Conservation (phyloP, 2,113 vertebrate species). For the Clarias batrachus region DNA sequence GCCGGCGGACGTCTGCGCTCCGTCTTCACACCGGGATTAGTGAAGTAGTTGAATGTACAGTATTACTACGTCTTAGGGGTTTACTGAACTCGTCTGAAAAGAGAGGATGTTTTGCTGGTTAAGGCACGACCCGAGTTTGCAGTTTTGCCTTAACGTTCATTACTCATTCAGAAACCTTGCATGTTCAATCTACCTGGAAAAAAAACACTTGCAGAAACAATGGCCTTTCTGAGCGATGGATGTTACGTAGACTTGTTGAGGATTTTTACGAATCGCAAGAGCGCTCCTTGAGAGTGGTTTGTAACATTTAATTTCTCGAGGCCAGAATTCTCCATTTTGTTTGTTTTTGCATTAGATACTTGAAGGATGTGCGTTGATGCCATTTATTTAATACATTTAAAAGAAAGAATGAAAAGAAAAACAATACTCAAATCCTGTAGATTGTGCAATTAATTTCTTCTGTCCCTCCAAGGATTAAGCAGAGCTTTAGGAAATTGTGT, state of each 20-base stretch:
- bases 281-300: neutral
- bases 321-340: conserved; percentile 35
- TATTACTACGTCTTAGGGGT: conserved; percentile 49
- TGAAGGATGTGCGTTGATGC: conserved; percentile 56
- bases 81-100: conserved; percentile 41
- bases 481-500: conserved; percentile 52
- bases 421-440: conserved; percentile 46
- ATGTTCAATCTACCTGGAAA: conserved; percentile 37
- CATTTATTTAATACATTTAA: conserved; percentile 40
- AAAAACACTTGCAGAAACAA: conserved; percentile 19
- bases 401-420: neutral
- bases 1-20: neutral
- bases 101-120: conserved; percentile 42
- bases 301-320: conserved; percentile 28
- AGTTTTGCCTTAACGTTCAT: conserved; percentile 49
- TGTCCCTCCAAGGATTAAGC: conserved; percentile 40
- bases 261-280: neutral
- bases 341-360: conserved; percentile 49
- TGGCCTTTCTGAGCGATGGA: conserved; percentile 18
- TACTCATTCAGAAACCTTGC: conserved; percentile 39
- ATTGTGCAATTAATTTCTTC: conserved; percentile 49
- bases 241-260: neutral
- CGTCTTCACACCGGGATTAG: conserved; percentile 4
- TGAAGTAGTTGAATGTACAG: conserved; percentile 54
- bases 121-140: conserved; percentile 45